phyloP scores from a whole-genome alignment of 2,113 vertebrate genomes.

The Stictonetta naevosa region DNA sequence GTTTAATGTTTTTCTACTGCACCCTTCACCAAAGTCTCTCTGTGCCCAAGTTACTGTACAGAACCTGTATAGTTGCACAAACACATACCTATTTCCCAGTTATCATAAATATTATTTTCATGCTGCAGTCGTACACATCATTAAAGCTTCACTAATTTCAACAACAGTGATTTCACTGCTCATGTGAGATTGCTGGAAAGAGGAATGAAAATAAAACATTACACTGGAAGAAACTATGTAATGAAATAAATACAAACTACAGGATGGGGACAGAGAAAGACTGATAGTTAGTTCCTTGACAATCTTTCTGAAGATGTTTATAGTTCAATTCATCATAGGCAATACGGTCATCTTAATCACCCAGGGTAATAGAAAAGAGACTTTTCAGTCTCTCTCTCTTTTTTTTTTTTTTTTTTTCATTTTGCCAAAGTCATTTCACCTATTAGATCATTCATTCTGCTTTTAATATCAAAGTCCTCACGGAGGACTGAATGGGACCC shows the following conservation, averaged over 20 bases:
- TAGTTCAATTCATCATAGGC: background rate
- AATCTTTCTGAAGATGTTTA: background rate
- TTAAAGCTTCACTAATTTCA: background rate
- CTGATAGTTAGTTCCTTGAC: conserved; percentile 2
- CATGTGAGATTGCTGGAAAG: background rate
- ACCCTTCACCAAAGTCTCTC: background rate
- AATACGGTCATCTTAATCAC: background rate
- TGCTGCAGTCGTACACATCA: background rate
- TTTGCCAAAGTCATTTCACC: background rate
- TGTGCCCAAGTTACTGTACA: background rate
- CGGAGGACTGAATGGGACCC: background rate
- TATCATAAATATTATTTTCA: background rate
- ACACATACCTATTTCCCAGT: background rate
- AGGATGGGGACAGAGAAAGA: background rate
- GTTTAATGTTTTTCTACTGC: background rate
- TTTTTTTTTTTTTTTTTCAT: background rate
- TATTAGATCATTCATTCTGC: background rate
- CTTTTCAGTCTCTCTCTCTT: background rate
- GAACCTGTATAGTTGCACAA: background rate
- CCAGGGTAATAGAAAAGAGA: background rate
- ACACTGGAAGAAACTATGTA: background rate
- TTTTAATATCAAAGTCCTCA: conserved; percentile 16
- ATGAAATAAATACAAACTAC: background rate
- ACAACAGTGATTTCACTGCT: background rate
- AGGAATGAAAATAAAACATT: background rate